These are phyloP conservation scores for Paramuricea clavata DNA, from an alignment of 92 coral and sea anemone genomes.

Conservation along the genomic window DNA sequence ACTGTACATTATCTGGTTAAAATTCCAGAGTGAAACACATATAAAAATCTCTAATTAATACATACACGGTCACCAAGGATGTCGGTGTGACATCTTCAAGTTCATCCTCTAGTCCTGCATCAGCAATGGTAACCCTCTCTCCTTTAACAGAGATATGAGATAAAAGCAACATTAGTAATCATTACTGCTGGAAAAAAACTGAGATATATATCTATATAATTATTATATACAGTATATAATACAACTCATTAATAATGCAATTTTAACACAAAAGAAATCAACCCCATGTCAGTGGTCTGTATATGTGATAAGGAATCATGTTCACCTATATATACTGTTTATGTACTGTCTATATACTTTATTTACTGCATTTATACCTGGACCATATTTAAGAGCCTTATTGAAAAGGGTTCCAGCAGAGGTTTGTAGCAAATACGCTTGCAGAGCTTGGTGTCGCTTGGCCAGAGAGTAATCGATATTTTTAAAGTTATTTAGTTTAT, in stretches of 20 bases:
- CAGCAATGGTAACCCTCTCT: background rate
- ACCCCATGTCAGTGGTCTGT: too few relatives aligned
- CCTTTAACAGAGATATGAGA: background rate
- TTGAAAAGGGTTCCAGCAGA: constrained; percentile 60
- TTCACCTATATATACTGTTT: too few relatives aligned
- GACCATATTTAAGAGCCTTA: constrained; percentile 69
- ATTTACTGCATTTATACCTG: constrained; percentile 49
- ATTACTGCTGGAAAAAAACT: too few relatives aligned
- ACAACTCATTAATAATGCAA: too few relatives aligned
- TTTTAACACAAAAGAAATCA: too few relatives aligned
- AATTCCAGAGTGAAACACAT: background rate
- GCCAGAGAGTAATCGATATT: constrained; percentile 72
- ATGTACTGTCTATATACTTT: too few relatives aligned
- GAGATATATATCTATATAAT: too few relatives aligned
- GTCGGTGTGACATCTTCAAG: background rate
- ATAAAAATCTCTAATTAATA: background rate
- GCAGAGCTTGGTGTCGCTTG: constrained; percentile 68
- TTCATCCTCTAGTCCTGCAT: constrained; percentile 2
- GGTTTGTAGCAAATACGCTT: constrained; percentile 62
- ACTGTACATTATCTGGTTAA: background rate
- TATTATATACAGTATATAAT: too few relatives aligned
- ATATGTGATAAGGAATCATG: too few relatives aligned
- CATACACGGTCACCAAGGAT: constrained; percentile 11
- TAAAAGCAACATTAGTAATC: background rate
- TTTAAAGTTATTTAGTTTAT: constrained; percentile 68